Percentiles rank a stretch among this genome's conserved stretches.
These are phyloP conservation scores for Beroe forskalii DNA, from an alignment of 37 sponge, comb jelly and placozoan species.

Conservation along the genomic window DNA sequence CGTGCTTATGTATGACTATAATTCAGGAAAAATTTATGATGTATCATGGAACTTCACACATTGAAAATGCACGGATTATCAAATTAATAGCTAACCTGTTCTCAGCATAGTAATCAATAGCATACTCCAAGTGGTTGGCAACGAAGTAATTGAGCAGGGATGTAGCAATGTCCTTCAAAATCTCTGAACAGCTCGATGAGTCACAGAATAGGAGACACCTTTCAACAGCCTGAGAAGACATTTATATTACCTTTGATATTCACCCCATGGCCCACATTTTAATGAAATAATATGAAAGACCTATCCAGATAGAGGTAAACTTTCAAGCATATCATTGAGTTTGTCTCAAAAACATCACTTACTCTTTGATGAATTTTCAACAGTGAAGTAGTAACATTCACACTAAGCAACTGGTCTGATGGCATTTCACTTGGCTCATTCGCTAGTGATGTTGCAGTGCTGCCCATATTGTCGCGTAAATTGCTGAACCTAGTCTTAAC, in stretches of 20 bases:
- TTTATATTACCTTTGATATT: too few species aligned
- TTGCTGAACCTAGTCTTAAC: slow-evolving; percentile 8
- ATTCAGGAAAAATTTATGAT: too few species aligned
- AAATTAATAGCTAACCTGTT: slow-evolving; percentile 59
- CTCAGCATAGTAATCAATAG: slow-evolving; percentile 54
- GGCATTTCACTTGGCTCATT: slow-evolving; percentile 60
- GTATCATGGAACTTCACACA: too few species aligned
- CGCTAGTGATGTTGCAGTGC: neutral
- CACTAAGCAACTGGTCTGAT: slow-evolving; percentile 21
- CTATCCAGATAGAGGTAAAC: too few species aligned
- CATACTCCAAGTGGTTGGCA: slow-evolving; percentile 40
- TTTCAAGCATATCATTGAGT: too few species aligned
- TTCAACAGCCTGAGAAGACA: slow-evolving; percentile 29
- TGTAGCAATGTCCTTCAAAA: slow-evolving; percentile 30
- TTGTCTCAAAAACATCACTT: neutral
- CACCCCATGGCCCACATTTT: too few species aligned
- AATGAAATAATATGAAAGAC: too few species aligned
- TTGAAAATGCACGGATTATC: too few species aligned
- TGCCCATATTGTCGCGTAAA: slow-evolving; percentile 22
- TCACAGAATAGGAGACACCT: slow-evolving; percentile 31
- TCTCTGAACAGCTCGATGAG: neutral
- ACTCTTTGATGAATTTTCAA: slow-evolving; percentile 42
- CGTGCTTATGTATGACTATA: too few species aligned
- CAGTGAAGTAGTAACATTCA: slow-evolving; percentile 57
- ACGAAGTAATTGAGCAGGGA: slow-evolving; percentile 45